Conservation (phyloP, 2,113 vertebrate species). For the Aegithalos caudatus region DNA sequence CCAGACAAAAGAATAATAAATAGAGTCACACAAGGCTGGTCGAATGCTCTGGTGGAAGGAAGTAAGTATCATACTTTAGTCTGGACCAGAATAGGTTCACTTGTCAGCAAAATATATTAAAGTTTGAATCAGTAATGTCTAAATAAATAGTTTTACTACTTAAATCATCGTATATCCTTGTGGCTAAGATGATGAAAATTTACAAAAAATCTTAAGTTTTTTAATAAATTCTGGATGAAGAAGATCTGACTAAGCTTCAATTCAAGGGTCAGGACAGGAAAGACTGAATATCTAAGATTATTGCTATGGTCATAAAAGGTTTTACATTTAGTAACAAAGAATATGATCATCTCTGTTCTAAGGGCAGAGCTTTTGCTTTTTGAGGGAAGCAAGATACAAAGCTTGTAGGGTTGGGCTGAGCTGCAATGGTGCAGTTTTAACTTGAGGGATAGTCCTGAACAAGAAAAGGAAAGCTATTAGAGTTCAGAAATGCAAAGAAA, state of each 20-base stretch:
- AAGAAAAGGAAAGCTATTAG: not conserved
- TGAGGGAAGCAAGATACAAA: not conserved
- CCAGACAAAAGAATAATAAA: not conserved
- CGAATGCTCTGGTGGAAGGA: not conserved
- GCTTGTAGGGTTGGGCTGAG: not conserved
- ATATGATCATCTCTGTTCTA: not conserved
- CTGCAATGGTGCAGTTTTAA: not conserved
- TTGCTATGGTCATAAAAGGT: not conserved
- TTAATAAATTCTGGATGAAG: not conserved
- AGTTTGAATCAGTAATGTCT: not conserved
- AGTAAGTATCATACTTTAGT: not conserved
- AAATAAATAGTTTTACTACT: not conserved
- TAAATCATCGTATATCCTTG: not conserved
- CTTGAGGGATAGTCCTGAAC: not conserved
- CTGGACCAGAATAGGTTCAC: not conserved
- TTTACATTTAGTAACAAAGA: not conserved
- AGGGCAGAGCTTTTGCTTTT: not conserved
- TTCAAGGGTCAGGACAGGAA: not conserved
- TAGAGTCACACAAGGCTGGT: not conserved
- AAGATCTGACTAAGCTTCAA: not conserved
- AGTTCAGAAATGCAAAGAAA: not conserved
- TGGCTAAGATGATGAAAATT: not conserved
- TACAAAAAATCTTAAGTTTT: not conserved
- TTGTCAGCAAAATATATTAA: not conserved
- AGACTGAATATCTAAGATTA: not conserved